Evolutionary conservation across 2,888 invertebrate genomes (phyloP), one percentile per base, ranked within the genome.

Genomic region (Meliscaeva auricollis): DNA sequence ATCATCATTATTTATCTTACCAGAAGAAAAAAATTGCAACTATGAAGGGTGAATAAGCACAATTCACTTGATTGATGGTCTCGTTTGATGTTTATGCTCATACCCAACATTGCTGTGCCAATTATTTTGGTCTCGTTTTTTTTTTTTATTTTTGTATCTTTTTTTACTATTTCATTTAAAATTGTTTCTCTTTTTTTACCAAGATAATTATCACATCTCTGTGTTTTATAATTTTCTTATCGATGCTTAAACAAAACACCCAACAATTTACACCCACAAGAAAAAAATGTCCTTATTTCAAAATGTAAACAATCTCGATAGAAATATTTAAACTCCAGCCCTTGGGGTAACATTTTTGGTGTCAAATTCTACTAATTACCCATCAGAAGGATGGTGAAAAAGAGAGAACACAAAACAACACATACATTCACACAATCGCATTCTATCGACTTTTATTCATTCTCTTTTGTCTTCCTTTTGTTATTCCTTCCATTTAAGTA

Each of bases 1-100:
- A 77, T 81, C 81, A 70, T 44, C 58, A 58, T 72, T 76, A 76
- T 81, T 58, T 81, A 66, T 66, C 58, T 70, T 38, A 48, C n/a
- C 17, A 58, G 41, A n/a, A 32, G 17, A 44, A 30, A 30, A 68
- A 41, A 50, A 60, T 35, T 38, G 46, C 20, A 54, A 48, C 38
- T 1, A 38, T 41, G 20, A 52, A 60, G 26, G 15, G 6, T 46
- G 26, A 44, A 30, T 11, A 9, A 52, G 41, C 62, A 69, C 75
- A 69, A 58, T 44, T 41, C 41, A 22, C 41, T 44, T 72, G 81
- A 81, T 81, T 76, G 77, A 81, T 81, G 64, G 44, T 22, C 64
- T 56, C 58, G 58, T 76, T 60, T 60, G 44, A 13, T 56, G 11
- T 60, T 48, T n/a, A 20, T 0, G 6, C 26, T 46, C 30, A 11